Percentiles rank a stretch among this genome's conserved stretches.
phyloP scores from a whole-genome alignment of 1,140 invertebrate genomes.

The Stenopsyche tienmushanensis region DNA sequence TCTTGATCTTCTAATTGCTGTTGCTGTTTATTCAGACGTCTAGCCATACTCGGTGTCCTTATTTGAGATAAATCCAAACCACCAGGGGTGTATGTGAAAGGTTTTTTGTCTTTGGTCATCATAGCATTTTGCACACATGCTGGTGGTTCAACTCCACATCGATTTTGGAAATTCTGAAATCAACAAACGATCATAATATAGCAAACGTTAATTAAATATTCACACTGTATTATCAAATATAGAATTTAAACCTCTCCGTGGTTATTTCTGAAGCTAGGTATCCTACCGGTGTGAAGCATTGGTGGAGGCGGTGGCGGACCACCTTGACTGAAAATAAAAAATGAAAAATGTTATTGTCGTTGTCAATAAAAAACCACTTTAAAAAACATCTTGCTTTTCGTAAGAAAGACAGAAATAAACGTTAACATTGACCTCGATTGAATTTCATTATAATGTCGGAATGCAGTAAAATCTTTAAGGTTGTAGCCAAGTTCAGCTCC shows the following conservation, averaged over 20 bases:
- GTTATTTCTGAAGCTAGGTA: slow-evolving; percentile 40
- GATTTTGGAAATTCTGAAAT: slow-evolving; percentile 40
- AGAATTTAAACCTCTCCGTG: slow-evolving; percentile 41
- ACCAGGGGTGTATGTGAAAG: slow-evolving; percentile 91
- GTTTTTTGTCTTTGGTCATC: slow-evolving; percentile 94
- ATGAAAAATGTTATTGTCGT: neutral
- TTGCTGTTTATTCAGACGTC: slow-evolving; percentile 66
- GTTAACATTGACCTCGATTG: neutral
- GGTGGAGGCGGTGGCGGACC: slow-evolving; percentile 30
- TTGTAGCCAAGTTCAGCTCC: slow-evolving; percentile 20
- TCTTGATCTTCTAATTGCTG: slow-evolving; percentile 56
- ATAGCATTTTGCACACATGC: slow-evolving; percentile 89
- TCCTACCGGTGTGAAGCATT: slow-evolving; percentile 35
- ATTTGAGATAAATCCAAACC: slow-evolving; percentile 90
- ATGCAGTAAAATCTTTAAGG: slow-evolving; percentile 8
- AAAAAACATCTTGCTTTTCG: too few relatives aligned
- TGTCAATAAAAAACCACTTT: neutral
- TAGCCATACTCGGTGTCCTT: slow-evolving; percentile 83
- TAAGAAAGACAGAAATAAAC: too few relatives aligned
- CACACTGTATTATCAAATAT: neutral
- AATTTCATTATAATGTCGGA: neutral
- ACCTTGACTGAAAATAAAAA: slow-evolving; percentile 32
- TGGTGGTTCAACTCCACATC: slow-evolving; percentile 66
- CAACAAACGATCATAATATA: slow-evolving; percentile 21
- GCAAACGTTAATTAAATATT: neutral